Evolutionary conservation across 2,888 invertebrate genomes (phyloP).

Genomic region (Sesia bembeciformis): DNA sequence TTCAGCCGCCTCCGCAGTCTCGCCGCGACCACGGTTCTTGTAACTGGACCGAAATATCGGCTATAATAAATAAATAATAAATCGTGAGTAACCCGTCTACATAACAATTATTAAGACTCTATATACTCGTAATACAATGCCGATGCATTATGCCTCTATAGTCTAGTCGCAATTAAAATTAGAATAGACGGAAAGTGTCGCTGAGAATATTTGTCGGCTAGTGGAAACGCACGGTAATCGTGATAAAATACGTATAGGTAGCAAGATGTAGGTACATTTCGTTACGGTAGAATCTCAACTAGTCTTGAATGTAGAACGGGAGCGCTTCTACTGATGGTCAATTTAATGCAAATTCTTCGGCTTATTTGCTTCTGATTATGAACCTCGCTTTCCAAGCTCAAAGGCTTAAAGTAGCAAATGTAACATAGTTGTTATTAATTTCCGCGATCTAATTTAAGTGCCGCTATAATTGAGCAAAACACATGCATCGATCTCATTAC

Average conservation of each 20-base stretch:
- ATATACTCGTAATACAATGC: too few relatives aligned
- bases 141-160: too few relatives aligned
- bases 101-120: too few relatives aligned
- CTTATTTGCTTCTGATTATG: slow-evolving; percentile 32
- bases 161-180: too few relatives aligned
- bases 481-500: slow-evolving; percentile 18
- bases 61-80: too few relatives aligned
- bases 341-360: slow-evolving; percentile 44
- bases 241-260: neutral
- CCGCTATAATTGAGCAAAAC: neutral
- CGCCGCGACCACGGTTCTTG: too few relatives aligned
- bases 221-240: neutral
- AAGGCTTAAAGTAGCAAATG: neutral
- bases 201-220: too few relatives aligned
- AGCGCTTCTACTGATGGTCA: slow-evolving; percentile 20
- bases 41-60: too few relatives aligned
- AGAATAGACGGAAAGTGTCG: too few relatives aligned
- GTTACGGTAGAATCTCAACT: slow-evolving; percentile 9
- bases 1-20: too few relatives aligned
- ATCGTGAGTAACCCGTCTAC: too few relatives aligned
- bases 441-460: neutral
- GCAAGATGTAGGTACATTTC: neutral
- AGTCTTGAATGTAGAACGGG: slow-evolving; percentile 37
- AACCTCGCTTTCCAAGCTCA: slow-evolving; percentile 13
- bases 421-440: neutral